phyloP scores from a whole-genome alignment of 2,888 invertebrate genomes.

The Sceliomorpha sp. region DNA sequence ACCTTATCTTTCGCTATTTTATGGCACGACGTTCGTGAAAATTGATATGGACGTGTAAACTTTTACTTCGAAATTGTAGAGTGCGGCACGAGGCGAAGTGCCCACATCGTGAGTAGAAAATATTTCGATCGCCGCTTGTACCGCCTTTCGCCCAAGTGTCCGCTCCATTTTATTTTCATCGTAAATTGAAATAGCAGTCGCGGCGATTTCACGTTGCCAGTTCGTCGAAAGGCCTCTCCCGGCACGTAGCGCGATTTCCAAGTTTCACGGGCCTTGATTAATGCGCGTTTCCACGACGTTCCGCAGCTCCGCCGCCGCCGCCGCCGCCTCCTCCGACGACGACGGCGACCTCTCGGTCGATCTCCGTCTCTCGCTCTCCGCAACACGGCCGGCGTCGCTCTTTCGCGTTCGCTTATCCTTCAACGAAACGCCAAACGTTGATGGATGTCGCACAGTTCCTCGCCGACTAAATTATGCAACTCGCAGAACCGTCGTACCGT shows the following conservation, averaged over 20 bases:
- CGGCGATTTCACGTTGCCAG: constrained; percentile 42
- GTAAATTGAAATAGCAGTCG: constrained; percentile 46
- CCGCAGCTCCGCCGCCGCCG: too few relatives aligned
- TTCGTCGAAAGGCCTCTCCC: constrained; percentile 35
- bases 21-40: constrained; percentile 17
- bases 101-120: constrained; percentile 24
- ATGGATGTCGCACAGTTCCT: constrained; percentile 60
- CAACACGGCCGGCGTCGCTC: constrained; percentile 63
- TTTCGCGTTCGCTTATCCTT: constrained; percentile 60
- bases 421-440: constrained; percentile 62
- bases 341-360: constrained; percentile 44
- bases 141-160: constrained; percentile 34
- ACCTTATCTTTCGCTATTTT: background rate
- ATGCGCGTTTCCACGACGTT: constrained; percentile 38
- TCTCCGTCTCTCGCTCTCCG: constrained; percentile 24
- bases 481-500: constrained; percentile 24
- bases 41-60: constrained; percentile 8
- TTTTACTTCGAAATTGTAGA: constrained; percentile 16
- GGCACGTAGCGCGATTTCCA: constrained; percentile 25
- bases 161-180: constrained; percentile 44
- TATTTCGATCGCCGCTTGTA: constrained; percentile 24
- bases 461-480: constrained; percentile 28
- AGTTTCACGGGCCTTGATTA: constrained; percentile 48
- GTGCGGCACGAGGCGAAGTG: constrained; percentile 20
- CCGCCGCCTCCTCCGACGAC: too few relatives aligned